Base-by-base conservation (phyloP, 1,140 invertebrate genomes). In the Drosophila malerkotliana region DNA sequence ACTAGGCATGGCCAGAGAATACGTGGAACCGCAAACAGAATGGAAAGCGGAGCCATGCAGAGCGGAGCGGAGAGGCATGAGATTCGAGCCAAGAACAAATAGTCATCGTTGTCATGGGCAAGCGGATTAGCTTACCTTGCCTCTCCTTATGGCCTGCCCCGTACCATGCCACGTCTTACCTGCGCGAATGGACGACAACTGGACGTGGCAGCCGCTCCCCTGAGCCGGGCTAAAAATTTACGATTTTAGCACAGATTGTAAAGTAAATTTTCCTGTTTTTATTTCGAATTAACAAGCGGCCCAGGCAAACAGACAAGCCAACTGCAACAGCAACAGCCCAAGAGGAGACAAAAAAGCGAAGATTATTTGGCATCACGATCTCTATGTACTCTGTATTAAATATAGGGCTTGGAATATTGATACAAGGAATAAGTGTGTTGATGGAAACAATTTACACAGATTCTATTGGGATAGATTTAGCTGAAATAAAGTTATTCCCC, bases 241-340 rank as follows among this genome's bases (percentile, higher is more conserved):
- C 82, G 82, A 85, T 85, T 85, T 85, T 87, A 87, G 82, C 82
- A 85, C 82, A 85, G 82, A 85, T 85, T 85, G 82, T 85, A 85
- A 85, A 85, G 82, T 87, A 85, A 82, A 85, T 85, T 87, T 85
- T 87, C 82, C 82, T 85, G 82, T 85, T 85, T 85, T 85, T 85
- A 85, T 85, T 85, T 85, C 82, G 82, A 85, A 82, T 85, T 85
- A 85, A 85, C 82, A 85, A 85, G 78, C 71, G 39, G 61, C 47
- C 78, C 78, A 74, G 61, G 67, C 81, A 77, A 79, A 72, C 64
- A 72, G 56, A 54, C 76, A 49, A 15, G 41, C 44, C 76, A 47
- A 64, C 39, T 41, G 32, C 55, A 14, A 26, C 52, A 63, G 37
- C 47, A 14, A 18, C 52, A 60, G 28, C 18, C 10, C 49, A 21